Percentiles rank a stretch among this genome's conserved stretches.
These are phyloP conservation scores for Poecile montanus DNA, from an alignment of 2,797 vertebrate species.

Conservation along the genomic window DNA sequence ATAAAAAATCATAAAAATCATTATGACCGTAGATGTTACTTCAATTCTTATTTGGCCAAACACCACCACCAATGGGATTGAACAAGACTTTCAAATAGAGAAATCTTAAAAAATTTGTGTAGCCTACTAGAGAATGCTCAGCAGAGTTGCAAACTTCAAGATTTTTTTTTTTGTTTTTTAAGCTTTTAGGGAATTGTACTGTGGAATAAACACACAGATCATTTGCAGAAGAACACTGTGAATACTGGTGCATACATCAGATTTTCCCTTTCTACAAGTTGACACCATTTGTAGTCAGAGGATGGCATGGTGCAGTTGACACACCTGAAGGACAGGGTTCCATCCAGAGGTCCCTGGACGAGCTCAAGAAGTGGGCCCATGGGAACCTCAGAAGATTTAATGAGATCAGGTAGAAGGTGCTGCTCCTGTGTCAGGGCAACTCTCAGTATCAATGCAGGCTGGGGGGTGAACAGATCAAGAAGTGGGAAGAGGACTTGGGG, in stretches of 20 bases:
- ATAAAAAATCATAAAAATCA: background rate
- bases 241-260: background rate
- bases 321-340: background rate
- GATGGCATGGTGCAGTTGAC: background rate
- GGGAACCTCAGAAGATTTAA: background rate
- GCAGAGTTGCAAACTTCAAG: background rate
- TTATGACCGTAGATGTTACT: background rate
- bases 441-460: background rate
- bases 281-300: background rate
- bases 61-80: accelerated
- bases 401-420: background rate
- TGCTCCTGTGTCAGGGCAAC: background rate
- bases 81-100: background rate
- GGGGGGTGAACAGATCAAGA: background rate
- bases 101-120: background rate
- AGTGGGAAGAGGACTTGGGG: background rate
- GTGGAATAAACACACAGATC: background rate
- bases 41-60: background rate
- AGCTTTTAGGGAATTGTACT: background rate
- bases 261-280: background rate
- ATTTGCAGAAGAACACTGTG: background rate
- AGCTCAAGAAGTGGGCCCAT: background rate
- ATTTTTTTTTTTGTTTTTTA: background rate
- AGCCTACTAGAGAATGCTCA: background rate
- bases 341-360: background rate